Evolutionary conservation across 2,888 invertebrate genomes (phyloP).

Genomic region (Rhingia campestris): DNA sequence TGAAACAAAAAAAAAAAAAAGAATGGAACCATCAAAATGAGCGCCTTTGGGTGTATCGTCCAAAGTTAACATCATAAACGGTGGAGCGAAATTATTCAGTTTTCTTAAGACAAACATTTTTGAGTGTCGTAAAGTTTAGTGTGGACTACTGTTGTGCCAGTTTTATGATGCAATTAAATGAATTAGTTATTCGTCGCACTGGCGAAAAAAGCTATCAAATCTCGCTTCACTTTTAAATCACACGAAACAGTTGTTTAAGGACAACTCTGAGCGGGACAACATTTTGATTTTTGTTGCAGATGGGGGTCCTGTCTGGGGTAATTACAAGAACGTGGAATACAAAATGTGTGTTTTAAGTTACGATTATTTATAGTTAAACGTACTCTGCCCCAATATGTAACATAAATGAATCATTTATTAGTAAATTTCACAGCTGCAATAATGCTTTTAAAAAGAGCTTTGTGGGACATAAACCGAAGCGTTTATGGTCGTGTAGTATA

Average conservation of each 20-base stretch:
- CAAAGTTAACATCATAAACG: conserved; percentile 17
- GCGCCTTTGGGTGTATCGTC: conserved; percentile 2
- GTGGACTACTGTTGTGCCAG: conserved; percentile 60
- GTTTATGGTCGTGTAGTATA: too few relatives aligned
- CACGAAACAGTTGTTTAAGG: conserved; percentile 20
- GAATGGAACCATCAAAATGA: conserved; percentile 15
- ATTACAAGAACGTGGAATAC: too few relatives aligned
- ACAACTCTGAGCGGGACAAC: too few relatives aligned
- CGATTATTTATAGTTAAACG: too few relatives aligned
- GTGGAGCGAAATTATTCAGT: conserved; percentile 5
- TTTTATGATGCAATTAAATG: conserved; percentile 67
- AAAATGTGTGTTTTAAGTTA: too few relatives aligned
- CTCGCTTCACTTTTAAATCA: conserved; percentile 18
- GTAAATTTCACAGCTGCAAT: too few relatives aligned
- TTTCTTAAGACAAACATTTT: conserved; percentile 50
- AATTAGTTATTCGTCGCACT: conserved; percentile 58
- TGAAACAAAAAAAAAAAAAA: conserved; percentile 1
- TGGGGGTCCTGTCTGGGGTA: too few relatives aligned
- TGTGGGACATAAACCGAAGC: too few relatives aligned
- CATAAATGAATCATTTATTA: too few relatives aligned
- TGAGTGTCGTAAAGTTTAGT: conserved; percentile 62
- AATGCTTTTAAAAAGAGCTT: too few relatives aligned
- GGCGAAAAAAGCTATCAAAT: conserved; percentile 34
- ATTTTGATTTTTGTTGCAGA: too few relatives aligned
- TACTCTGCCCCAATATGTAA: too few relatives aligned